Conservation (phyloP, 2,113 vertebrate genomes). For the Bambusicola thoracicus region DNA sequence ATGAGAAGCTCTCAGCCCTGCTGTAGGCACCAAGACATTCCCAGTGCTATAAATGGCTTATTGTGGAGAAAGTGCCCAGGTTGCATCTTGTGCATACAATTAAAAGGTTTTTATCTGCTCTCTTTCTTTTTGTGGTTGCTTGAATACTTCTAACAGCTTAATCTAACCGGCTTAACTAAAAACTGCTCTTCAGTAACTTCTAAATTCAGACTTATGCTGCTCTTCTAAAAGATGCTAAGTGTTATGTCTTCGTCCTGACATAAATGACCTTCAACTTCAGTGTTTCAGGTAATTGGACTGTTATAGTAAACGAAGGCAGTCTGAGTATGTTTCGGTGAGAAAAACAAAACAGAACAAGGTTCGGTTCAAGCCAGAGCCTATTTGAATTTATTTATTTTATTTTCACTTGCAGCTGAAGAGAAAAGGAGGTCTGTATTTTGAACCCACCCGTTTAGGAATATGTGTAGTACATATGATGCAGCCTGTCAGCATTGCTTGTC, state of each 20-base stretch:
- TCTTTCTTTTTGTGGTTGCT: not conserved
- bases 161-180: not conserved
- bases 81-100: not conserved
- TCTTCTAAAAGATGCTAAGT: not conserved
- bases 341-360: not conserved
- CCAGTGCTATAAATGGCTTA: not conserved
- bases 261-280: not conserved
- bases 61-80: fast-evolving
- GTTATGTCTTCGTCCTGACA: not conserved
- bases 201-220: not conserved
- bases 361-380: not conserved
- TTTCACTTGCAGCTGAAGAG: not conserved
- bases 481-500: not conserved
- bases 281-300: not conserved
- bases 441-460: not conserved
- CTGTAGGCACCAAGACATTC: fast-evolving
- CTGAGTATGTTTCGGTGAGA: not conserved
- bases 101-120: not conserved
- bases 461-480: not conserved
- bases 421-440: not conserved
- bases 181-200: not conserved
- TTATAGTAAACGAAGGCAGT: not conserved
- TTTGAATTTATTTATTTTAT: not conserved
- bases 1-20: not conserved
- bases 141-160: not conserved